Base-by-base conservation (phyloP, 2,797 vertebrate genomes). In the Arrhamphus sclerolepis region DNA sequence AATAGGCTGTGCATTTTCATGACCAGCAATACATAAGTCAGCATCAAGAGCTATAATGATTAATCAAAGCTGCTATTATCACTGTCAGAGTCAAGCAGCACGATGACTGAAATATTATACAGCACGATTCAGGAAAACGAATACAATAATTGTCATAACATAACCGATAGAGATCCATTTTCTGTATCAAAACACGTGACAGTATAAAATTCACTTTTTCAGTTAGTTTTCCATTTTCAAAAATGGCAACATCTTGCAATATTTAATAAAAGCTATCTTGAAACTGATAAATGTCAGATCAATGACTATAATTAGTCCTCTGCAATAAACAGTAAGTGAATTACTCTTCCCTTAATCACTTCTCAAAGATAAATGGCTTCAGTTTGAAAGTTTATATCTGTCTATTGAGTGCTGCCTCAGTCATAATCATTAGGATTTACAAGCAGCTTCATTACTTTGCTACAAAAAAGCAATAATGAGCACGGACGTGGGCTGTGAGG, bases 321-420 rank as follows among this genome's bases (percentile, higher is more conserved):
- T 0, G n/a, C 22, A 48, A 62, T 61, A 31, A 72, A 69, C 34
- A 48, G 47, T 46, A 53, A 53, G 41, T 3, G 42, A 65, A 70
- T 72, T 46, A 62, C 18, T 70, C 61, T 56, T 73, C 51, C 38
- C 39, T 52, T 67, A 75, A 79, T 80, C 68, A 63, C 51, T 56
- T 66, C 62, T 47, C n/a, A 0, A 2, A 62, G 41, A 51, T 54
- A 62, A 79, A 73, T 22, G 2, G 61, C 52, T 68, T 66, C 31
- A 58, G 41, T 38, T 58, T 43, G 49, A 66, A 62, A 67, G 57
- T 80, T 72, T 64, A 55, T 31, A 4, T 65, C 57, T 64, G 59
- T 49, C 43, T 67, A 7, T 74, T 67, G 42, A 81, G 66, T 5
- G 6, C 0, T 3, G 41, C 54, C 62, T 62, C 42, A 43, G 48